Evolutionary conservation across 30 jellyfish, hydroid and myxozoan species (phyloP).

Genomic region (Clytia hemisphaerica): DNA sequence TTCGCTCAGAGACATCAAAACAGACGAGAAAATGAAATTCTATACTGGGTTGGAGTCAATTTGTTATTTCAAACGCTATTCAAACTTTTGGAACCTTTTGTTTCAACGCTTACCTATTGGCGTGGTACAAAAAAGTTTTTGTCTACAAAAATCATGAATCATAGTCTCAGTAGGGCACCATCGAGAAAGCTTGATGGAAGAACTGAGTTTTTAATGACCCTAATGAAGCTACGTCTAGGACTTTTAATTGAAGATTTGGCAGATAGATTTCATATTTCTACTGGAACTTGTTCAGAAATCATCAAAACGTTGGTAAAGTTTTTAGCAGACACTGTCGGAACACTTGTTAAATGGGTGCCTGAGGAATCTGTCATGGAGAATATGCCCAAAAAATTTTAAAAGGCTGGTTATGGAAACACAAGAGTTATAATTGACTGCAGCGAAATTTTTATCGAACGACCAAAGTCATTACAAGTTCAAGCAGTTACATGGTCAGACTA

Average conservation of each 20-base stretch:
- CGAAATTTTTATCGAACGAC: constrained; percentile 37
- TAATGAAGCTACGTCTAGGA: constrained; percentile 47
- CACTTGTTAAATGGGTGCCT: constrained; percentile 44
- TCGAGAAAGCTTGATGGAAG: too few species aligned
- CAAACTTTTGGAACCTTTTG: too few species aligned
- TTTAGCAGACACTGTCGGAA: constrained; percentile 11
- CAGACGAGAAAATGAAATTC: too few species aligned
- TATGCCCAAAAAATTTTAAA: constrained; percentile 16
- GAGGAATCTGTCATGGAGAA: constrained; percentile 4
- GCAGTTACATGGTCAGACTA: constrained; percentile 58
- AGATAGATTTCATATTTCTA: constrained; percentile 31
- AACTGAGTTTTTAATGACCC: constrained; percentile 35
- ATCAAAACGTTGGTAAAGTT: constrained; percentile 35
- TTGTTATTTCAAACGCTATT: too few species aligned
- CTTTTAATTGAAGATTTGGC: constrained; percentile 42
- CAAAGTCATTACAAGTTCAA: constrained; percentile 43
- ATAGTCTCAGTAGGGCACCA: too few species aligned
- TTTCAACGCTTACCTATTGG: too few species aligned
- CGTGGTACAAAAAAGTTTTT: too few species aligned
- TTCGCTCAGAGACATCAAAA: too few species aligned
- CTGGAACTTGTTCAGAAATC: constrained; percentile 33
- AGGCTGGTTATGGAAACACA: constrained; percentile 18
- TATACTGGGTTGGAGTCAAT: too few species aligned
- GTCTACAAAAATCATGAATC: too few species aligned
- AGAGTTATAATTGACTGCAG: constrained; percentile 39